A percentile compares a stretch with the other conserved stretches of the same genome.
Conservation (phyloP, 2,797 vertebrate genomes). For the Rhynchonycteris naso region DNA sequence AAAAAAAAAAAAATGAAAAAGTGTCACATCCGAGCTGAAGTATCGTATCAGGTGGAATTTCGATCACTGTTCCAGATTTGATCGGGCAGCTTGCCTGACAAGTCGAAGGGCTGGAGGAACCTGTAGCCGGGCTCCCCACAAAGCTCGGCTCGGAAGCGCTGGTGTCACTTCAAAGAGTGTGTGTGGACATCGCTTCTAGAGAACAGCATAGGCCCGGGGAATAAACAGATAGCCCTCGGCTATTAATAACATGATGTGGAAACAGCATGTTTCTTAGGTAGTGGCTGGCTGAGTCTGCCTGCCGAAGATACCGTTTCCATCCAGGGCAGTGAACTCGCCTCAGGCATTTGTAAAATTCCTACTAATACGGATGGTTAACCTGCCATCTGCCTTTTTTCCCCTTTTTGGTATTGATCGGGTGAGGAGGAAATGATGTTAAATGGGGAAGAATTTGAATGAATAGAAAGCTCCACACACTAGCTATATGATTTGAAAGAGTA, state of each 20-base stretch:
- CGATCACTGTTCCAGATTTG: not conserved
- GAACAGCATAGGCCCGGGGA: not conserved
- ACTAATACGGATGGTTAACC: not conserved
- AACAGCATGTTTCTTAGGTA: not conserved
- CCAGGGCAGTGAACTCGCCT: not conserved
- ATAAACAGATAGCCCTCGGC: not conserved
- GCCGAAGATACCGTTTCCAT: not conserved
- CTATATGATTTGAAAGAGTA: not conserved
- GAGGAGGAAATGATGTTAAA: not conserved
- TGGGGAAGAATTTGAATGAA: not conserved
- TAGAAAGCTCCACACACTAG: not conserved
- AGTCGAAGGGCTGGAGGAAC: accelerated
- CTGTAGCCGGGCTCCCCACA: not conserved
- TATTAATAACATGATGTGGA: not conserved
- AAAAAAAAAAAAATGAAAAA: not conserved
- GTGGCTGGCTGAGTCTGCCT: not conserved
- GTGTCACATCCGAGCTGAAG: not conserved
- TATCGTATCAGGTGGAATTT: not conserved
- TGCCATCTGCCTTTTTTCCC: not conserved
- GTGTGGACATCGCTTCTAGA: not conserved
- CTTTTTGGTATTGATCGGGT: not conserved
- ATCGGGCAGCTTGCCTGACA: not conserved
- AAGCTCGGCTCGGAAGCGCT: not conserved
- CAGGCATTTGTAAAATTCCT: not conserved
- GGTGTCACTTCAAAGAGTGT: not conserved